These are phyloP conservation scores for Mesoclemmys tuberculata DNA, from an alignment of 2,113 vertebrate species.

Conservation along the genomic window DNA sequence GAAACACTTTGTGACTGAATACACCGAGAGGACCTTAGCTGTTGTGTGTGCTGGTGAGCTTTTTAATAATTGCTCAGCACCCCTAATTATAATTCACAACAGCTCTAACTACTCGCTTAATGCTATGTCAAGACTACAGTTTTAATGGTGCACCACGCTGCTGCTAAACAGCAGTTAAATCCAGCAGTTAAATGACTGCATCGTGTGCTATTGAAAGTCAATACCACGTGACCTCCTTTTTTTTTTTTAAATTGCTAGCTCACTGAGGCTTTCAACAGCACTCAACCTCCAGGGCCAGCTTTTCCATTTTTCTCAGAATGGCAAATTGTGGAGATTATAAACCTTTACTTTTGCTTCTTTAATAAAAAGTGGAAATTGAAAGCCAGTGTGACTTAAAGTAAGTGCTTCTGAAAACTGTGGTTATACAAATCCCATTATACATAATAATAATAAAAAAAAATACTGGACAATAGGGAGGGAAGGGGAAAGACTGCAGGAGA, in stretches of 20 bases:
- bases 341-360: slow-evolving; percentile 61
- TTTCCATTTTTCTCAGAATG: slow-evolving; percentile 37
- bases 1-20: slow-evolving; percentile 10
- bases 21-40: neutral
- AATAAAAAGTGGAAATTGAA: slow-evolving; percentile 63
- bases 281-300: slow-evolving; percentile 28
- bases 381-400: slow-evolving; percentile 47
- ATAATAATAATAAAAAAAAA: slow-evolving; percentile 35
- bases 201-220: slow-evolving; percentile 53
- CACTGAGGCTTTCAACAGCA: slow-evolving; percentile 34
- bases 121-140: slow-evolving; percentile 36
- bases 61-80: slow-evolving; percentile 20
- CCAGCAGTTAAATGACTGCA: slow-evolving; percentile 16
- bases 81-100: slow-evolving; percentile 35
- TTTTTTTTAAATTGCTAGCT: neutral
- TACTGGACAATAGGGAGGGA: slow-evolving; percentile 21
- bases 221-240: neutral
- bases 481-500: slow-evolving; percentile 16
- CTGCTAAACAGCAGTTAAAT: slow-evolving; percentile 63
- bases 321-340: slow-evolving; percentile 67
- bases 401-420: slow-evolving; percentile 46
- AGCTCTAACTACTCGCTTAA: slow-evolving; percentile 38
- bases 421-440: slow-evolving; percentile 50
- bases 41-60: neutral
- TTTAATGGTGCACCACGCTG: slow-evolving; percentile 59